Conservation (phyloP, 1,140 invertebrate genomes). For the Bombus difficillimus region DNA sequence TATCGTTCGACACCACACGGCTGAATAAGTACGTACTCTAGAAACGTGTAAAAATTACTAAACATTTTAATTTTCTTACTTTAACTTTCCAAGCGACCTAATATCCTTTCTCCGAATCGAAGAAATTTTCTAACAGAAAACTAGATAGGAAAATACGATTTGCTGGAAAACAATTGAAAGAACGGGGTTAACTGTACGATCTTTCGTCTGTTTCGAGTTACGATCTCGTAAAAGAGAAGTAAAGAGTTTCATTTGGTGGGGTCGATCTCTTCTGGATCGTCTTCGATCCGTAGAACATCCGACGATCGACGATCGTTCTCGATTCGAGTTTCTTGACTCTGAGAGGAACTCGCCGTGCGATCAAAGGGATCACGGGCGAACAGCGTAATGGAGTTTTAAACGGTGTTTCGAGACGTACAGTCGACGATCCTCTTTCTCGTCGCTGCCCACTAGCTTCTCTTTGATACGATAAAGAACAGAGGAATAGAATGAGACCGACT, state of each 20-base stretch:
- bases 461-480: constrained; percentile 61
- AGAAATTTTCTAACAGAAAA: neutral
- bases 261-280: neutral
- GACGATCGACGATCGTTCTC: constrained; percentile 60
- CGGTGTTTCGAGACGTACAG: constrained; percentile 64
- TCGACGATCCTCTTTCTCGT: constrained; percentile 51
- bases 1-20: too few relatives aligned
- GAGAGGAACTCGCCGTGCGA: constrained; percentile 43
- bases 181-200: neutral
- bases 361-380: constrained; percentile 59
- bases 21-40: too few relatives aligned
- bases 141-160: neutral
- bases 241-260: neutral
- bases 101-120: too few relatives aligned
- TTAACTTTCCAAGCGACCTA: too few relatives aligned
- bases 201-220: neutral
- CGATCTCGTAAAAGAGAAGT: neutral
- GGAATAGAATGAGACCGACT: constrained; percentile 29
- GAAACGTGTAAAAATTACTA: too few relatives aligned
- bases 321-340: constrained; percentile 32
- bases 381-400: constrained; percentile 71
- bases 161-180: too few relatives aligned
- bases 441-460: constrained; percentile 45
- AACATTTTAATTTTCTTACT: too few relatives aligned
- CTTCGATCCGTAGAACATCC: constrained; percentile 28